These are phyloP conservation scores for Mactromeris polynyma DNA, from an alignment of 2,888 invertebrate species.

Conservation along the genomic window DNA sequence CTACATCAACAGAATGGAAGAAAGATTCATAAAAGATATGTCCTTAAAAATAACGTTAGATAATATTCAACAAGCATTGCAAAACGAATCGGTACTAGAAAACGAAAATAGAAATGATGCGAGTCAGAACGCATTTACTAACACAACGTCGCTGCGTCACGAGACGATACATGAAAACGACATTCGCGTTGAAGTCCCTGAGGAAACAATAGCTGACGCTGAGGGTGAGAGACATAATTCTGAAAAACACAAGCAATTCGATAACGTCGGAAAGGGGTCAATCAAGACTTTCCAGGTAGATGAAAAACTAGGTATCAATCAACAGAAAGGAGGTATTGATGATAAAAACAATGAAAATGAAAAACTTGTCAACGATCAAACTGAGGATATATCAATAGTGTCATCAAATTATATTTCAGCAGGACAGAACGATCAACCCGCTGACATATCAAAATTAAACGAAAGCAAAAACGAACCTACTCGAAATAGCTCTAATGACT, in stretches of 20 bases:
- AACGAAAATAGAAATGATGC: constrained; percentile 52
- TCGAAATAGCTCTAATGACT: not conserved
- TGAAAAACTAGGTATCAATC: not conserved
- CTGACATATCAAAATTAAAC: not conserved
- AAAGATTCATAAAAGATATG: constrained; percentile 81
- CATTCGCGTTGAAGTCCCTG: not conserved
- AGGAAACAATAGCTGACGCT: not conserved
- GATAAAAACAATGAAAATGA: not conserved
- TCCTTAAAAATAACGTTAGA: constrained; percentile 86
- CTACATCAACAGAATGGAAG: constrained; percentile 64
- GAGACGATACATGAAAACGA: constrained; percentile 4
- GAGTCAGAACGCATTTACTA: not conserved
- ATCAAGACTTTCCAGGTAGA: not conserved
- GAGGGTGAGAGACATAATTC: not conserved
- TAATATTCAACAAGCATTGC: constrained; percentile 86
- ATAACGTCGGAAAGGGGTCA: not conserved
- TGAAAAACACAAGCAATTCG: not conserved
- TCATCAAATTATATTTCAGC: not conserved
- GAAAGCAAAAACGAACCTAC: not conserved
- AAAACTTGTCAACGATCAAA: not conserved
- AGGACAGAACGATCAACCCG: not conserved
- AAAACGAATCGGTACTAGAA: constrained; percentile 82
- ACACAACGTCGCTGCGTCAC: not conserved
- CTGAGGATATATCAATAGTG: not conserved
- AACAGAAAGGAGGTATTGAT: not conserved